phyloP scores from a whole-genome alignment of 2,888 invertebrate species.

The Pachydiplax longipennis region DNA sequence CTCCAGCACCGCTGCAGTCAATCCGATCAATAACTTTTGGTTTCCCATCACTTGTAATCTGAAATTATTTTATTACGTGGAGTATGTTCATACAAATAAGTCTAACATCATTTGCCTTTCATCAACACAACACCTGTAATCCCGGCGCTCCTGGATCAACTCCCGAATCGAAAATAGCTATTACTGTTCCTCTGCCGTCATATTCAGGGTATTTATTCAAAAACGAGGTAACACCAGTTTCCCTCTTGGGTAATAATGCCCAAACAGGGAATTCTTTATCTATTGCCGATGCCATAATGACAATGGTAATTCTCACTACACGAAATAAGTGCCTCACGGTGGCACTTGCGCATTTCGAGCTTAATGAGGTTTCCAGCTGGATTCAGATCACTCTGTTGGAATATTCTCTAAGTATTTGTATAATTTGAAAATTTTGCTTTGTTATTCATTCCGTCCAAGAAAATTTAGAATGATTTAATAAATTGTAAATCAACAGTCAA shows the following conservation, averaged over 20 bases:
- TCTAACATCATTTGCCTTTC: conserved; percentile 50
- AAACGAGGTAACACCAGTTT: conserved; percentile 89
- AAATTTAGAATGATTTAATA: too few species aligned
- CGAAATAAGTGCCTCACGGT: conserved; percentile 1
- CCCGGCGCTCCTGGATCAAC: conserved; percentile 97
- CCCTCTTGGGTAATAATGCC: conserved; percentile 91
- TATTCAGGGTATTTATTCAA: conserved; percentile 86
- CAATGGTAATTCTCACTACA: conserved; percentile 2
- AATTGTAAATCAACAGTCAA: too few species aligned
- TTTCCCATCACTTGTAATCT: conserved; percentile 88
- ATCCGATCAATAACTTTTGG: conserved; percentile 93
- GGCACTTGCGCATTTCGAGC: conserved; percentile 45
- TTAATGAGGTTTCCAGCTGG: neutral
- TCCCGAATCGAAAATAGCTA: conserved; percentile 97
- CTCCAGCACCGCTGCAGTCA: conserved; percentile 96
- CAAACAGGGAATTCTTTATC: conserved; percentile 77
- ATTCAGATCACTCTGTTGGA: neutral
- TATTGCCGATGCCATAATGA: conserved; percentile 58
- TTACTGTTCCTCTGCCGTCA: conserved; percentile 90
- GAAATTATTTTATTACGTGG: conserved; percentile 53
- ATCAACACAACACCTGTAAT: conserved; percentile 73
- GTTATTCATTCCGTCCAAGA: too few species aligned
- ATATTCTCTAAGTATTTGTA: neutral
- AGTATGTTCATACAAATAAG: neutral
- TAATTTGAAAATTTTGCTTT: too few species aligned